A percentile compares a stretch with the other conserved stretches of the same genome.
These are phyloP conservation scores for Drosophila parthenogenetica DNA, from an alignment of 2,888 invertebrate species.

Conservation along the genomic window DNA sequence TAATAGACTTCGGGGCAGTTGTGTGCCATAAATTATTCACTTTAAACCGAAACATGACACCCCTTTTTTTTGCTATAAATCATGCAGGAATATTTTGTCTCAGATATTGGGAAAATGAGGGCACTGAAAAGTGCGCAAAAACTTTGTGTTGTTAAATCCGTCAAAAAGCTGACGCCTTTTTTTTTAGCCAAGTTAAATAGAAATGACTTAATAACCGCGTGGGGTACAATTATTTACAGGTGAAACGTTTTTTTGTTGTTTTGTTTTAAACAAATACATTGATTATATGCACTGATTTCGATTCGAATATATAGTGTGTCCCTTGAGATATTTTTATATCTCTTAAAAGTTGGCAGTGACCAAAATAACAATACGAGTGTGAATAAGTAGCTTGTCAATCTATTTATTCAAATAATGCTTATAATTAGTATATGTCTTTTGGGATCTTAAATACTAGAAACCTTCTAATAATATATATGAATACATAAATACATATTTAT, in stretches of 20 bases:
- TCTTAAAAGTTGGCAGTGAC: constrained; percentile 29
- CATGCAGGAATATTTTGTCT: constrained; percentile 21
- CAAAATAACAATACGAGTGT: constrained; percentile 28
- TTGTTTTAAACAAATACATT: neutral
- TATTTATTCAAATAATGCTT: constrained; percentile 11
- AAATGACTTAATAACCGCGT: neutral
- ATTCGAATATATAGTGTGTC: no score
- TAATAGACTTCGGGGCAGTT: constrained; percentile 8
- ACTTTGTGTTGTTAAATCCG: constrained; percentile 6
- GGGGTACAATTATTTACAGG: neutral
- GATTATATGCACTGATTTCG: constrained; percentile 25
- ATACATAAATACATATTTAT: neutral
- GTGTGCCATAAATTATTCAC: constrained; percentile 40
- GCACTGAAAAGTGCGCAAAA: constrained; percentile 17
- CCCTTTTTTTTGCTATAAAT: constrained; percentile 33
- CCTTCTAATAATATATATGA: constrained; percentile 22
- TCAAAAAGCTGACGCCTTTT: constrained; percentile 3
- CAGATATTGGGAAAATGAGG: constrained; percentile 26
- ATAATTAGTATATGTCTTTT: constrained; percentile 3
- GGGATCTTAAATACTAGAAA: constrained; percentile 14
- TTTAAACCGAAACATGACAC: constrained; percentile 26
- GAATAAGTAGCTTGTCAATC: constrained; percentile 16
- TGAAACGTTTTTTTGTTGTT: constrained; percentile 1
- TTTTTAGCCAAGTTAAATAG: constrained; percentile 17
- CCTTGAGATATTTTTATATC: constrained; percentile 27